phyloP scores from a whole-genome alignment of 2,113 vertebrate species.

The Heptranchias perlo region DNA sequence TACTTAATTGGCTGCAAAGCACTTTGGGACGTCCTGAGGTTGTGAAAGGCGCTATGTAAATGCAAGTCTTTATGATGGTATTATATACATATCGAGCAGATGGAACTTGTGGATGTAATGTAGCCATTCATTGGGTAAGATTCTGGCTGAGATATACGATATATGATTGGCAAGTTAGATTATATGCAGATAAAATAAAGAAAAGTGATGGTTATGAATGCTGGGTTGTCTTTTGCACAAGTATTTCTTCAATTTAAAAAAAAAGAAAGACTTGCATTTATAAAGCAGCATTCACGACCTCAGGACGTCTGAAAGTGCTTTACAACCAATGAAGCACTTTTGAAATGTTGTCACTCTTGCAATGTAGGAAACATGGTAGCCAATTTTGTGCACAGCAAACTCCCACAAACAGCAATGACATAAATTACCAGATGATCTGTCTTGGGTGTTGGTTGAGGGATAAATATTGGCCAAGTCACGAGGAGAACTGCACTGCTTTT shows the following conservation, averaged over 20 bases:
- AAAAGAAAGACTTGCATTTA: not conserved
- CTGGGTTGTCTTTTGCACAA: not conserved
- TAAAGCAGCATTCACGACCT: not conserved
- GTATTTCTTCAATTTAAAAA: not conserved
- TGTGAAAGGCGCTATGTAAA: not conserved
- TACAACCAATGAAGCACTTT: not conserved
- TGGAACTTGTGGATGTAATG: not conserved
- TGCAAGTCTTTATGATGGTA: not conserved
- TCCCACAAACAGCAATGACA: too few species aligned
- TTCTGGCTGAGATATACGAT: too few species aligned
- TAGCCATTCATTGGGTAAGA: not conserved
- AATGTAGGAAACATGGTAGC: not conserved
- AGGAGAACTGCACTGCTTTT: too few species aligned
- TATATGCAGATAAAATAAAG: not conserved
- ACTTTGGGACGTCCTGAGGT: not conserved
- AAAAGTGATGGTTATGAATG: not conserved
- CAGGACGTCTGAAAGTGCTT: not conserved
- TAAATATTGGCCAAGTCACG: too few species aligned
- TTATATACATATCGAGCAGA: not conserved
- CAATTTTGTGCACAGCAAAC: not conserved
- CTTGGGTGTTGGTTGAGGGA: too few species aligned
- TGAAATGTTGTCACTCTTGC: not conserved
- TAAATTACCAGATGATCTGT: not conserved
- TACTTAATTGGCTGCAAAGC: not conserved
- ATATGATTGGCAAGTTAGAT: not conserved